phyloP scores from a whole-genome alignment of 2,113 vertebrate genomes.

The Pomatorhinus ruficollis region DNA sequence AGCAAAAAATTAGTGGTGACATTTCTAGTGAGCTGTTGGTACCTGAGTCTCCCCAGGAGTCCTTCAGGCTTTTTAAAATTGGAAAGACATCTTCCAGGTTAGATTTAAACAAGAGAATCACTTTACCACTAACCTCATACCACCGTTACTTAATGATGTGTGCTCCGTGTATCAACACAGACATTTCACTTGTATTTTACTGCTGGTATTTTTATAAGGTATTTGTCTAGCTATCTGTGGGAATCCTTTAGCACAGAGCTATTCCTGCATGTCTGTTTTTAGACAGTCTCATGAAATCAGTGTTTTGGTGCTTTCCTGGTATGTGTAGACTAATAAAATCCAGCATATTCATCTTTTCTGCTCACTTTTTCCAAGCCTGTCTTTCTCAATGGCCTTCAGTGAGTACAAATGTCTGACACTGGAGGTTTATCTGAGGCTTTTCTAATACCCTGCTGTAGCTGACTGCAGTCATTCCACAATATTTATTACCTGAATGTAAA shows the following conservation, averaged over 20 bases:
- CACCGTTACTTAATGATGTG: neutral
- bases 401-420: neutral
- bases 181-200: neutral
- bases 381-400: neutral
- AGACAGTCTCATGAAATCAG: neutral
- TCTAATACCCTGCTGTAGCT: neutral
- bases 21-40: constrained; percentile 21
- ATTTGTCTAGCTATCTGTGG: constrained; percentile 26
- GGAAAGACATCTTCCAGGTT: neutral
- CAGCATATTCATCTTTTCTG: neutral
- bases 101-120: constrained; percentile 9
- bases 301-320: neutral
- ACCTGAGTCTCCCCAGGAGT: neutral
- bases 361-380: constrained; percentile 5
- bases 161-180: neutral
- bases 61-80: neutral
- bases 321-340: neutral
- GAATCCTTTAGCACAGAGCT: constrained; percentile 19
- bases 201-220: constrained; percentile 39
- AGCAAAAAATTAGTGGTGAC: constrained; percentile 16
- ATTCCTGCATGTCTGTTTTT: constrained; percentile 3
- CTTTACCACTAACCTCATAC: constrained; percentile 10
- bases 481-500: neutral
- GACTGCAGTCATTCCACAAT: neutral
- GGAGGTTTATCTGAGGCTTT: neutral